Base-by-base conservation (phyloP, 2,888 invertebrate genomes). In the Drosophila picticornis region DNA sequence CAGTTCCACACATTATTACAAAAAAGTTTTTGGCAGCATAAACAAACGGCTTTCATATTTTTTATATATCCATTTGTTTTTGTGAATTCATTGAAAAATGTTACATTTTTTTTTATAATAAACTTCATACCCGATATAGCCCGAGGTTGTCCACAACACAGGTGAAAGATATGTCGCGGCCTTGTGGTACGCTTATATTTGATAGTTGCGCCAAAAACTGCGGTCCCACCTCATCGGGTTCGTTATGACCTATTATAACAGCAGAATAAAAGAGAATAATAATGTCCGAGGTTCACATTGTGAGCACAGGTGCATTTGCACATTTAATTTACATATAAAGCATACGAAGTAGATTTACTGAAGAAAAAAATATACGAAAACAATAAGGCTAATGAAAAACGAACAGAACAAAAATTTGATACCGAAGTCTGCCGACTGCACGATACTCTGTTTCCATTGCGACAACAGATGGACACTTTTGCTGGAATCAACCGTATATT, bases 91-190 rank as follows among this genome's bases (percentile, higher is more conserved):
- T 16, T 2, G 2, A 16, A 25, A 9, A 25, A 4, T 46, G 16
- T 25, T 4, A 4, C 1, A 16, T 16, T 1, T 22, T 6, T 1
- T 11, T n/a, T 1, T 22, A 7, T 31, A n/a, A 27, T 38, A n/a
- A 43, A 46, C 40, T 9, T 51, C 66, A 29, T 94, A 98, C 98
- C 95, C 97, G 96, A 94, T 97, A 97, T 91, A 96, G 95, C 81
- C 96, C 97, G 84, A 98, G 95, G 94, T 98, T 96, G 94, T 97
- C 97, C 91, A 98, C 98, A 86, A 97, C 96, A 92, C 98, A 98
- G 59, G 97, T 97, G 94, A 98, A 97, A 92, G 96, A 96, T 68
- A 97, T 96, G 93, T 98, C 97, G 62, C 98, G 95, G 66, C 98
- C 98, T 93, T 97, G 97, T 63, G 96, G 96, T 72, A 97, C 97